Percentiles rank a stretch among this genome's conserved stretches.
Evolutionary conservation across 2,888 invertebrate genomes (phyloP).

Genomic region (Temnothorax ravouxi): DNA sequence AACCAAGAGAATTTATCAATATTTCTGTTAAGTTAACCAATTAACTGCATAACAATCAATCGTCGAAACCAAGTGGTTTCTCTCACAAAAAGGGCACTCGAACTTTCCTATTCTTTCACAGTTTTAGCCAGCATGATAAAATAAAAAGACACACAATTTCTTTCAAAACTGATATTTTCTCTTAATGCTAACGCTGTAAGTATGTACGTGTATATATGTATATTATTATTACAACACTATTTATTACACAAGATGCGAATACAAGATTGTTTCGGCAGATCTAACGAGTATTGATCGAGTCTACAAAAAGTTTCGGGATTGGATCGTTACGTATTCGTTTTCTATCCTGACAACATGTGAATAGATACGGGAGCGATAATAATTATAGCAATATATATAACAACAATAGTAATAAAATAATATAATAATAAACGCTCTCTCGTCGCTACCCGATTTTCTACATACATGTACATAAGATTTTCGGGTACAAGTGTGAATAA

Average conservation of each 20-base stretch:
- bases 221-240: slow-evolving; percentile 66
- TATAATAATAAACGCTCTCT: slow-evolving; percentile 43
- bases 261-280: slow-evolving; percentile 73
- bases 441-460: slow-evolving; percentile 51
- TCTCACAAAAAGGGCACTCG: slow-evolving; percentile 80
- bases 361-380: slow-evolving; percentile 61
- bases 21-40: background rate
- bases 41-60: slow-evolving; percentile 79
- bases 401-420: slow-evolving; percentile 46
- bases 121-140: slow-evolving; percentile 74
- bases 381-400: slow-evolving; percentile 41
- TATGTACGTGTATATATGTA: slow-evolving; percentile 44
- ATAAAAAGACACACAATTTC: slow-evolving; percentile 74
- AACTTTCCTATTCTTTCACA: slow-evolving; percentile 76
- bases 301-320: slow-evolving; percentile 66
- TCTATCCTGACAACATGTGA: slow-evolving; percentile 60
- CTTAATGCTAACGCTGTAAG: slow-evolving; percentile 51
- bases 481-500: slow-evolving; percentile 53
- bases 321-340: slow-evolving; percentile 59
- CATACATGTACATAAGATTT: slow-evolving; percentile 47
- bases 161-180: slow-evolving; percentile 65
- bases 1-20: background rate
- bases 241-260: slow-evolving; percentile 77
- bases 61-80: slow-evolving; percentile 79
- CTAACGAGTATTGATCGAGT: slow-evolving; percentile 75